Conservation (phyloP, 2,888 invertebrate genomes). For the Zonitis immaculata region DNA sequence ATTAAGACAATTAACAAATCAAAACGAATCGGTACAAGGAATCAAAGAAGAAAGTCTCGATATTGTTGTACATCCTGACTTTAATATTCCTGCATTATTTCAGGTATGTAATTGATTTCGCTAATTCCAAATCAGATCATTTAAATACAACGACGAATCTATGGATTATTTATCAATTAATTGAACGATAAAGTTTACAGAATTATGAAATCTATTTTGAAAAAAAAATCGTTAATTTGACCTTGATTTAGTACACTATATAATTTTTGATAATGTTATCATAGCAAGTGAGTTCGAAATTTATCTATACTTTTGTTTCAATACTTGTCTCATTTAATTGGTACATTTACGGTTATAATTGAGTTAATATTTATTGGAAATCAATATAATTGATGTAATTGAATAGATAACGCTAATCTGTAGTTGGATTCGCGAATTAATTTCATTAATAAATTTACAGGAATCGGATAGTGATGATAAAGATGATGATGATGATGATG, state of each 20-base stretch:
- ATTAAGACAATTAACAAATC: constrained; percentile 36
- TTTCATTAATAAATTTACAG: background rate
- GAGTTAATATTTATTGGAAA: too few species aligned
- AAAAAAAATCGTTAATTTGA: constrained; percentile 8
- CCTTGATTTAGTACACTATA: background rate
- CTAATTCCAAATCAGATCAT: too few species aligned
- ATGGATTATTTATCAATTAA: too few species aligned
- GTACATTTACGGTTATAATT: too few species aligned
- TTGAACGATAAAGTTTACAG: too few species aligned
- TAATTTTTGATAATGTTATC: background rate
- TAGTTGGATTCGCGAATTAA: too few species aligned
- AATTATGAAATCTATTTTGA: too few species aligned
- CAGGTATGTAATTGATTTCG: too few species aligned
- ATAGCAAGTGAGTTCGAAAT: background rate
- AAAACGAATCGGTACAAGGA: constrained; percentile 9
- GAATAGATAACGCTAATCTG: too few species aligned
- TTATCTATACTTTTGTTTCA: background rate
- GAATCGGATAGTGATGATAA: constrained; percentile 23
- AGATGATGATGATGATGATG: constrained; percentile 16
- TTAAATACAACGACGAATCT: too few species aligned
- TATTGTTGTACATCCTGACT: constrained; percentile 35
- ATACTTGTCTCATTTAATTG: too few species aligned
- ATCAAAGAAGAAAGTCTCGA: constrained; percentile 27
- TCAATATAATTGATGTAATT: too few species aligned
- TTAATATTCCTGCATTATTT: constrained; percentile 14